Evolutionary conservation across 2,888 invertebrate species (phyloP).

Genomic region (Ichneumon xanthorius): DNA sequence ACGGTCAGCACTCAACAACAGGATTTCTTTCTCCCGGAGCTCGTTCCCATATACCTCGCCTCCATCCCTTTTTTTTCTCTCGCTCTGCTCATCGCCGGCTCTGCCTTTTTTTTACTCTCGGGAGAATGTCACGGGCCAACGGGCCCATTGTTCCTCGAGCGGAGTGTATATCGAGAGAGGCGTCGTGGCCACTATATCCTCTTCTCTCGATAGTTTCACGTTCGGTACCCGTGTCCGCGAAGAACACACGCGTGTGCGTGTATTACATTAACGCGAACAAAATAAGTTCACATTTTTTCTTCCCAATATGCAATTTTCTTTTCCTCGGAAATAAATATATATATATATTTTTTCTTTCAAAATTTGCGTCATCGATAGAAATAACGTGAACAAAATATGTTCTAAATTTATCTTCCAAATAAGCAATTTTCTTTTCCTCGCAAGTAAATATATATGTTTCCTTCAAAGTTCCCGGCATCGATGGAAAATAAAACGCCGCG

Average conservation of each 20-base stretch:
- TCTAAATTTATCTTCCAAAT: too few relatives aligned
- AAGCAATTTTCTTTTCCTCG: too few relatives aligned
- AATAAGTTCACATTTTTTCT: neutral
- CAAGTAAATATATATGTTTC: too few relatives aligned
- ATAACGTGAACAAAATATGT: too few relatives aligned
- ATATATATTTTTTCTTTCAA: too few relatives aligned
- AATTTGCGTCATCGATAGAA: too few relatives aligned
- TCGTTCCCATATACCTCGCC: constrained; percentile 59
- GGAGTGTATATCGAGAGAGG: constrained; percentile 64
- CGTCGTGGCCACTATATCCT: constrained; percentile 49
- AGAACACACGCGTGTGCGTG: constrained; percentile 50
- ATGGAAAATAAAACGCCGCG: neutral
- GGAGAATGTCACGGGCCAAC: constrained; percentile 76
- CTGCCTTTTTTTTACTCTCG: constrained; percentile 42
- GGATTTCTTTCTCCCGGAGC: constrained; percentile 45
- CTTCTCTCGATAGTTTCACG: constrained; percentile 40
- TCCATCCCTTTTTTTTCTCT: constrained; percentile 32
- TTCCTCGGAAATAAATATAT: too few relatives aligned
- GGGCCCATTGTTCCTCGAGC: constrained; percentile 76
- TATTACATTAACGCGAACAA: constrained; percentile 35
- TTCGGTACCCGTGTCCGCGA: constrained; percentile 28
- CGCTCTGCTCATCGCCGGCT: constrained; percentile 62
- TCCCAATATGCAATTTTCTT: neutral
- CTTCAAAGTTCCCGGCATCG: neutral
- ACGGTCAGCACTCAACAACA: constrained; percentile 17